Conservation (phyloP, 1,140 invertebrate species). For the Chymomyza costata region DNA sequence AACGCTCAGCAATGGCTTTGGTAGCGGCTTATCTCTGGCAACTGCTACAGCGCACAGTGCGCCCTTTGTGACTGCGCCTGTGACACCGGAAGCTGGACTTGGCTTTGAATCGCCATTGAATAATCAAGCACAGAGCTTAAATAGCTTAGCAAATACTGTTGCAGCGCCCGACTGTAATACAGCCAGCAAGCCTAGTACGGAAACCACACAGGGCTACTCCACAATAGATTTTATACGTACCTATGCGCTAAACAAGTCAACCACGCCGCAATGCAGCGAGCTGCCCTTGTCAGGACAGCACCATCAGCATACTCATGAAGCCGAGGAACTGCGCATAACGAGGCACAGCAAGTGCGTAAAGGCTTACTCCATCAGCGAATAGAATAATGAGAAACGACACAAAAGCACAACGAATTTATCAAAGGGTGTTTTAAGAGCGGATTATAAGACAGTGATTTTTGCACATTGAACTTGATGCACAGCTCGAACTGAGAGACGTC, state of each 20-base stretch:
- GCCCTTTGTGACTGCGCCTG: slow-evolving; percentile 15
- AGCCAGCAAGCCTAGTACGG: slow-evolving; percentile 5
- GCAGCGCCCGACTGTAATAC: slow-evolving; percentile 7
- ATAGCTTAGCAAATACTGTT: neutral
- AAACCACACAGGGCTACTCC: slow-evolving; percentile 82
- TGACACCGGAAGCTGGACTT: slow-evolving; percentile 33
- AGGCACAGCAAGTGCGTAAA: slow-evolving; percentile 76
- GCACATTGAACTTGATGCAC: too few relatives aligned
- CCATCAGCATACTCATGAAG: slow-evolving; percentile 58
- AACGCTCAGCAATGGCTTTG: slow-evolving; percentile 45
- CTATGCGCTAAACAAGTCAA: slow-evolving; percentile 85
- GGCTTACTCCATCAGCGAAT: slow-evolving; percentile 80
- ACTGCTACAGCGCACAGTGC: neutral
- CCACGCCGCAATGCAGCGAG: slow-evolving; percentile 75
- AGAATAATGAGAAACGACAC: slow-evolving; percentile 10
- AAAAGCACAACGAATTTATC: slow-evolving; percentile 45
- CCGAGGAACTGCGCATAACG: slow-evolving; percentile 80
- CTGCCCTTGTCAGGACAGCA: slow-evolving; percentile 77
- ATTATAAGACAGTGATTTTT: too few relatives aligned
- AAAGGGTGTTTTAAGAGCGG: neutral
- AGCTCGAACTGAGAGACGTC: too few relatives aligned
- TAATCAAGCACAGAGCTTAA: slow-evolving; percentile 32
- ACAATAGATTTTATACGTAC: slow-evolving; percentile 96
- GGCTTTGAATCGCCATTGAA: slow-evolving; percentile 12
- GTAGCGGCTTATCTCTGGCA: slow-evolving; percentile 68